Percentiles rank a stretch among this genome's conserved stretches.
phyloP scores from a whole-genome alignment of 2,888 invertebrate genomes.

The Cephus sareptanus region DNA sequence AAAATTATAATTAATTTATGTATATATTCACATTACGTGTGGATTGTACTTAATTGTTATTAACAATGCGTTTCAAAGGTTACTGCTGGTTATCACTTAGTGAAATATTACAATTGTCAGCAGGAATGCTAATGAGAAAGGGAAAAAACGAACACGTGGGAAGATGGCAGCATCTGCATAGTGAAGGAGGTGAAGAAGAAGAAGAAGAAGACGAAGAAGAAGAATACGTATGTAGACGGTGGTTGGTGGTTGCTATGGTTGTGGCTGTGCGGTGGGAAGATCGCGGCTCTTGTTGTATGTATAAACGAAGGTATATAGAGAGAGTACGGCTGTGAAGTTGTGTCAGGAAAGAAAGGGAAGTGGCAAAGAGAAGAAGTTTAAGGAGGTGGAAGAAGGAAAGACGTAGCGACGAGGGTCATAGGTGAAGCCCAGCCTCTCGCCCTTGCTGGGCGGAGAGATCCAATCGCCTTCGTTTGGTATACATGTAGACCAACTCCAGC shows the following conservation, averaged over 20 bases:
- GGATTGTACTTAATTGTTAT: constrained; percentile 3
- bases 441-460: constrained; percentile 57
- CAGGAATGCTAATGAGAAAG: not conserved
- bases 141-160: constrained; percentile 6
- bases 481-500: constrained; percentile 1
- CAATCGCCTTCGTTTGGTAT: constrained; percentile 51
- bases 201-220: constrained; percentile 33
- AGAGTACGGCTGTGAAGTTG: not conserved
- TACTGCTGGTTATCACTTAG: not conserved
- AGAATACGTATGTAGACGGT: constrained; percentile 19
- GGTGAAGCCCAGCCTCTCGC: constrained; percentile 62
- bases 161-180: constrained; percentile 23
- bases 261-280: not conserved
- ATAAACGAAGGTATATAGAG: not conserved
- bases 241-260: not conserved
- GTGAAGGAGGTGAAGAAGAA: constrained; percentile 27
- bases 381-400: constrained; percentile 32
- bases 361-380: constrained; percentile 14
- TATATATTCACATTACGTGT: constrained; percentile 3
- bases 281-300: not conserved
- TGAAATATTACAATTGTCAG: not conserved
- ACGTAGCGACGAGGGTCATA: constrained; percentile 53
- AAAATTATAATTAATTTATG: constrained; percentile 13
- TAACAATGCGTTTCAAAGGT: not conserved
- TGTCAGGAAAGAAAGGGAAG: not conserved